Evolutionary conservation across 1,140 invertebrate genomes (phyloP).

Genomic region (Lordiphosa mommai): DNA sequence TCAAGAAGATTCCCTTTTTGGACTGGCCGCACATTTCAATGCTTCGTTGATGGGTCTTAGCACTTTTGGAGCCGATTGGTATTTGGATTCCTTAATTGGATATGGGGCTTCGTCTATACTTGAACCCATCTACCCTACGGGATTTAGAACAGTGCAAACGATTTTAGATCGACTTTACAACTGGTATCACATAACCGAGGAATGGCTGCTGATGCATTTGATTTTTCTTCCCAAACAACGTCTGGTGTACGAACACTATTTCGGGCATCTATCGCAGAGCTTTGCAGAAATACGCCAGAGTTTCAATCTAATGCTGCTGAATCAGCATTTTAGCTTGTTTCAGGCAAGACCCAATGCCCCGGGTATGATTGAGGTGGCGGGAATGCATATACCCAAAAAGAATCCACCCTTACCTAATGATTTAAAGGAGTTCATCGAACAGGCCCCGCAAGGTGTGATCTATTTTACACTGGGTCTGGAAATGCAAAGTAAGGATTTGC

Average conservation of each 20-base stretch:
- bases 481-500: slow-evolving; percentile 81
- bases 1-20: slow-evolving; percentile 31
- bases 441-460: slow-evolving; percentile 81
- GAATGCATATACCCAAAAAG: slow-evolving; percentile 80
- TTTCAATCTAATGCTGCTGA: slow-evolving; percentile 53
- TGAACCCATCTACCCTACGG: slow-evolving; percentile 21
- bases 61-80: slow-evolving; percentile 50
- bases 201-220: slow-evolving; percentile 47
- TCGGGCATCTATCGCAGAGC: slow-evolving; percentile 32
- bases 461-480: slow-evolving; percentile 84
- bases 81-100: slow-evolving; percentile 32
- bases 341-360: slow-evolving; percentile 51
- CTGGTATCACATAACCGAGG: slow-evolving; percentile 40
- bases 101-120: slow-evolving; percentile 1
- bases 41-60: slow-evolving; percentile 35
- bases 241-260: slow-evolving; percentile 39
- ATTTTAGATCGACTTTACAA: slow-evolving; percentile 40
- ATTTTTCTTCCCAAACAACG: slow-evolving; percentile 25
- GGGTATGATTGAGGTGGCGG: slow-evolving; percentile 49
- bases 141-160: background rate
- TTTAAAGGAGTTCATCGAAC: slow-evolving; percentile 80
- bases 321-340: slow-evolving; percentile 62
- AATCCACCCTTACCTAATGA: slow-evolving; percentile 72
- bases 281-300: slow-evolving; percentile 34
- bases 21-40: slow-evolving; percentile 43